These are phyloP conservation scores for Pachymerium ferrugineum DNA, from an alignment of 2,888 invertebrate species.

Conservation along the genomic window DNA sequence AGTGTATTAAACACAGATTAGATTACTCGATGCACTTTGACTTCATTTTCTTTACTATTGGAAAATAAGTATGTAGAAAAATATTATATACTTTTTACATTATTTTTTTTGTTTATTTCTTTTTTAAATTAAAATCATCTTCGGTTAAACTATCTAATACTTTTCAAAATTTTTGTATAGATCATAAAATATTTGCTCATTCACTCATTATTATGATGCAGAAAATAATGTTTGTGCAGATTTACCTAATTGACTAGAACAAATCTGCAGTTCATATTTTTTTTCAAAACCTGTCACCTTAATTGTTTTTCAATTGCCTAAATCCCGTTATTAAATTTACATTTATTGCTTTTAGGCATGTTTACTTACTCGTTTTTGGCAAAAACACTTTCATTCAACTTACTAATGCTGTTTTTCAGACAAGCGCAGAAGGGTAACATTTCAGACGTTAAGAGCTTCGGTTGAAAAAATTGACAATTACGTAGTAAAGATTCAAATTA, in stretches of 20 bases:
- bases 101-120: background rate
- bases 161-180: background rate
- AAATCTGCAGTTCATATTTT: constrained; percentile 15
- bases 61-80: no score
- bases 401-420: no score
- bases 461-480: no score
- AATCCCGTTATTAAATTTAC: background rate
- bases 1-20: no score
- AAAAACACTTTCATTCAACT: no score
- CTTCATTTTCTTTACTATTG: no score
- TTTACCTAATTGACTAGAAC: constrained; percentile 27
- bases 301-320: background rate
- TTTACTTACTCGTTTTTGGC: constrained; percentile 2
- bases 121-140: background rate
- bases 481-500: no score
- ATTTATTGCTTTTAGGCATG: background rate
- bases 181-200: background rate
- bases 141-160: background rate
- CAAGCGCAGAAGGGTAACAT: no score
- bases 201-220: no score
- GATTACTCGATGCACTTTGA: no score
- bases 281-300: background rate
- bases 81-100: background rate
- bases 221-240: background rate
- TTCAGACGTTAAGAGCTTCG: no score